Evolutionary conservation across 1,140 invertebrate genomes (phyloP).

Genomic region (Drosophila santomea): DNA sequence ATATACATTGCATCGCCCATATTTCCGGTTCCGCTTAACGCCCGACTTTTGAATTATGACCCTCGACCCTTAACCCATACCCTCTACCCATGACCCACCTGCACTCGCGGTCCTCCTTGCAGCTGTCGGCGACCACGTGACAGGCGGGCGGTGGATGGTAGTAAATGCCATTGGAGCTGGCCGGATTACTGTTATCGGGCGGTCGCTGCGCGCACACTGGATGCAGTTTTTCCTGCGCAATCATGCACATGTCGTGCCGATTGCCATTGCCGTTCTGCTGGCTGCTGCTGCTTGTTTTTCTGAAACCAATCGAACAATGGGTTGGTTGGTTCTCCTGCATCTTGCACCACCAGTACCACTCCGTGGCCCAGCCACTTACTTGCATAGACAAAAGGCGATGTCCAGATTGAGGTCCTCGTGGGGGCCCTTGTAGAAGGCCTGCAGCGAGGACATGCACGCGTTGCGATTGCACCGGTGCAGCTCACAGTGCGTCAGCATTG

Average conservation of each 20-base stretch:
- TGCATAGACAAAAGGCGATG: slow-evolving; percentile 96
- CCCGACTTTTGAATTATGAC: slow-evolving; percentile 69
- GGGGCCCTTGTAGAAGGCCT: slow-evolving; percentile 92
- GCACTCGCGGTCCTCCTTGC: slow-evolving; percentile 90
- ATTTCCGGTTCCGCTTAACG: slow-evolving; percentile 64
- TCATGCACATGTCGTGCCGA: slow-evolving; percentile 92
- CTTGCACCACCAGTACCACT: background rate
- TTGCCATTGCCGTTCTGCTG: slow-evolving; percentile 76
- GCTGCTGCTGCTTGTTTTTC: slow-evolving; percentile 87
- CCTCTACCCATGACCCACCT: slow-evolving; percentile 85
- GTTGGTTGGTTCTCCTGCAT: slow-evolving; percentile 2
- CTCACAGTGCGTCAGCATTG: slow-evolving; percentile 92
- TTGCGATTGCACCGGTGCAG: slow-evolving; percentile 90
- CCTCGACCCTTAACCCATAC: slow-evolving; percentile 33
- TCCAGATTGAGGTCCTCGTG: slow-evolving; percentile 92
- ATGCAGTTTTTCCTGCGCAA: slow-evolving; percentile 94
- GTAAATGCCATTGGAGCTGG: slow-evolving; percentile 81
- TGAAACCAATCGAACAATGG: slow-evolving; percentile 75
- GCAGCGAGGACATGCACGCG: slow-evolving; percentile 94
- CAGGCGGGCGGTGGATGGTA: slow-evolving; percentile 90
- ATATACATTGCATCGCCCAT: slow-evolving; percentile 62
- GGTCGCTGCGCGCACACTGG: slow-evolving; percentile 93
- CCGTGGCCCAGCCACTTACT: slow-evolving; percentile 87
- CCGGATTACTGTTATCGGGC: slow-evolving; percentile 87
- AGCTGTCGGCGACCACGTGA: slow-evolving; percentile 91